Percentiles rank a stretch among this genome's conserved stretches.
Evolutionary conservation across 2,797 vertebrate species (phyloP).

Genomic region (Leptoclinus maculatus): DNA sequence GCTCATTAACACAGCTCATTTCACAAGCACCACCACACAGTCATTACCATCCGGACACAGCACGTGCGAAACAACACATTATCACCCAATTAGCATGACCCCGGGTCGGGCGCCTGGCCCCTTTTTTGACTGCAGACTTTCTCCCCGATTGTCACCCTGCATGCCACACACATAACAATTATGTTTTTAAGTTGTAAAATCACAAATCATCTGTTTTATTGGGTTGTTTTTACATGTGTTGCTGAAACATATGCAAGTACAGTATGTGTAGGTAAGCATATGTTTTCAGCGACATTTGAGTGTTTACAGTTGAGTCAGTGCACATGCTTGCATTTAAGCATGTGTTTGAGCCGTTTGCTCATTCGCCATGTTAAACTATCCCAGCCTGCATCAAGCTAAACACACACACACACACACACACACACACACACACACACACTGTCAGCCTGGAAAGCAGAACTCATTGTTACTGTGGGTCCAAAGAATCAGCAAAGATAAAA

Average conservation of each 20-base stretch:
- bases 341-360: conserved; percentile 48
- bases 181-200: neutral
- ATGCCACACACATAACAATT: neutral
- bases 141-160: conserved; percentile 1
- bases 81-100: conserved; percentile 83
- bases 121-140: conserved; percentile 32
- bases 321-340: conserved; percentile 9
- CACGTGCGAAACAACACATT: conserved; percentile 77
- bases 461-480: conserved; percentile 12
- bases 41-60: conserved; percentile 61
- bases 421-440: neutral
- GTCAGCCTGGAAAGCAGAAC: conserved; percentile 33
- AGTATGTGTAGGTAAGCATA: too few species aligned
- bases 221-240: neutral
- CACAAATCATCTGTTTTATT: neutral
- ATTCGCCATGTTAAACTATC: conserved; percentile 69
- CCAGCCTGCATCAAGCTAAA: conserved; percentile 29
- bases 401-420: conserved; percentile 4
- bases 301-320: neutral
- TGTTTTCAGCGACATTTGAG: neutral
- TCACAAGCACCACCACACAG: conserved; percentile 59
- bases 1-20: conserved; percentile 72
- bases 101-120: conserved; percentile 46
- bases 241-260: neutral
- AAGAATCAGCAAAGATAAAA: conserved; percentile 35